These are phyloP conservation scores for Baryphthengus martii DNA, from an alignment of 2,113 vertebrate genomes.

Conservation along the genomic window DNA sequence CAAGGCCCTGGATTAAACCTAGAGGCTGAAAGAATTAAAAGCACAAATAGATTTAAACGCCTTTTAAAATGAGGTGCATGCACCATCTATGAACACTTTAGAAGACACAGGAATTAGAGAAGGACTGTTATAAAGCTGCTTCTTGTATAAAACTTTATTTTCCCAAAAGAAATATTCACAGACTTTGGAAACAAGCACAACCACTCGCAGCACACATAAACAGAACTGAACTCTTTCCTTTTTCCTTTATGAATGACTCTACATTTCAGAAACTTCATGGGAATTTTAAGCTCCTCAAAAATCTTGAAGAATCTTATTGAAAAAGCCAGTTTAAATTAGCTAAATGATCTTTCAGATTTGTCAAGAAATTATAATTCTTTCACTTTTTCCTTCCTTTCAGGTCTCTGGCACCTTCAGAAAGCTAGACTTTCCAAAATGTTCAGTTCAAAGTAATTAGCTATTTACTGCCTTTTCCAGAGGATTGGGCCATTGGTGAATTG, in stretches of 20 bases:
- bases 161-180: background rate
- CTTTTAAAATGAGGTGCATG: background rate
- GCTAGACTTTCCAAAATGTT: background rate
- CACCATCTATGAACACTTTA: background rate
- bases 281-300: background rate
- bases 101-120: background rate
- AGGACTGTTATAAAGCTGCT: background rate
- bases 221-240: background rate
- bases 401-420: background rate
- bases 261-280: background rate
- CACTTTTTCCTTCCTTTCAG: background rate
- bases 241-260: background rate
- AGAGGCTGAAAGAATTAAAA: background rate
- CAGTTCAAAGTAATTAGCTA: background rate
- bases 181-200: background rate
- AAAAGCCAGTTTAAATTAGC: background rate
- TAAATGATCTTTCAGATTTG: background rate
- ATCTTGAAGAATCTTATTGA: background rate
- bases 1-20: background rate
- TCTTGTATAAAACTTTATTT: background rate
- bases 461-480: background rate
- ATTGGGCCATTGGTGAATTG: background rate
- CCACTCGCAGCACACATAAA: background rate
- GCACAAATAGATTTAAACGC: background rate
- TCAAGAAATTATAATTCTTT: background rate